Evolutionary conservation across 1,140 invertebrate genomes (phyloP).

Genomic region (Ylistrum balloti): DNA sequence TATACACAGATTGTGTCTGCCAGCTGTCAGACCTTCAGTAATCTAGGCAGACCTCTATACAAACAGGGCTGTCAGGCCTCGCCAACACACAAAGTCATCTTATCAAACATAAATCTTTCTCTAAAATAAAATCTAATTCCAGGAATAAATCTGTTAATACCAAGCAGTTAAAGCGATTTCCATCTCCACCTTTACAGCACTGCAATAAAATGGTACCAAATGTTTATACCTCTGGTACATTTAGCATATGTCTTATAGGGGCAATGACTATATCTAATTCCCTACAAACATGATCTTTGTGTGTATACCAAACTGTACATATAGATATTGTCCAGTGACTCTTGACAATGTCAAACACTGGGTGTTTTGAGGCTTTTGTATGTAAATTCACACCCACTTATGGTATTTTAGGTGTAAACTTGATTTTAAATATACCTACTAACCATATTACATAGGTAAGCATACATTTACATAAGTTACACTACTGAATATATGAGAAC

Average conservation of each 20-base stretch:
- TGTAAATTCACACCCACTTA: background rate
- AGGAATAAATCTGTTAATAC: constrained; percentile 1
- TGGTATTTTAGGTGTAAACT: background rate
- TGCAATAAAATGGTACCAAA: background rate
- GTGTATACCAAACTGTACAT: background rate
- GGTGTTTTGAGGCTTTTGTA: background rate
- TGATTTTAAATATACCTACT: too few species aligned
- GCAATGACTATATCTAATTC: background rate
- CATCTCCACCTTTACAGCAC: background rate
- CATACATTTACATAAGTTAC: too few species aligned
- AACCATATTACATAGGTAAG: too few species aligned
- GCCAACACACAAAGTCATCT: background rate
- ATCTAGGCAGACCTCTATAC: background rate
- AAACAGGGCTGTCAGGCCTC: background rate
- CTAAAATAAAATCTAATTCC: background rate
- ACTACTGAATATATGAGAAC: too few species aligned
- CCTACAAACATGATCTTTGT: background rate
- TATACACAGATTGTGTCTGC: too few species aligned
- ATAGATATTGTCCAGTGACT: background rate
- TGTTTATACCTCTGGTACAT: background rate
- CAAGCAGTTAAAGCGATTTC: background rate
- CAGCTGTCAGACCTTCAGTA: background rate
- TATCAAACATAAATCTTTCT: background rate
- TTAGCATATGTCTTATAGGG: background rate
- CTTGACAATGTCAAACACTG: background rate